A percentile compares a stretch with the other conserved stretches of the same genome.
These are phyloP conservation scores for Telmatochromis sp. DNA, from an alignment of 2,113 vertebrate genomes.

Conservation along the genomic window DNA sequence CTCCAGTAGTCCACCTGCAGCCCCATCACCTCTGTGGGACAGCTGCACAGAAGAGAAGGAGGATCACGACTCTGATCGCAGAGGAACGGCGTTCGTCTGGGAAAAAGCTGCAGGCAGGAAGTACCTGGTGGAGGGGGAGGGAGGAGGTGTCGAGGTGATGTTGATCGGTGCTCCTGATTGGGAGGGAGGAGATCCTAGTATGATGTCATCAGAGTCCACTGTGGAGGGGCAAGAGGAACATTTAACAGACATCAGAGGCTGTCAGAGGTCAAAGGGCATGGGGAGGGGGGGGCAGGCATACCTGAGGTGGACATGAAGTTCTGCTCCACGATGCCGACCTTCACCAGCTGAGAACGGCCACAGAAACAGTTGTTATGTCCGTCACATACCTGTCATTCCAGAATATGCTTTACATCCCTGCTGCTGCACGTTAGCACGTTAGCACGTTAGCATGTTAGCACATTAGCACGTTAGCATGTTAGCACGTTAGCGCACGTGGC, in stretches of 20 bases:
- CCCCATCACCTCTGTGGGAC: constrained; percentile 78
- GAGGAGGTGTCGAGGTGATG: constrained; percentile 64
- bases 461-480: rapidly evolving
- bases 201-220: constrained; percentile 83
- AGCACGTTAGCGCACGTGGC: background rate
- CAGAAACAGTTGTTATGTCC: background rate
- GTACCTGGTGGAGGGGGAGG: constrained; percentile 73
- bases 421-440: background rate
- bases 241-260: background rate
- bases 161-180: constrained; percentile 7
- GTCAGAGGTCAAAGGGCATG: background rate
- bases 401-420: rapidly evolving
- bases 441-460: rapidly evolving
- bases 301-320: constrained; percentile 67
- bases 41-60: constrained; percentile 52
- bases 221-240: background rate
- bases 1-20: constrained; percentile 88
- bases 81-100: background rate
- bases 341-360: constrained; percentile 64
- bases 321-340: constrained; percentile 83
- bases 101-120: background rate
- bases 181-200: constrained; percentile 40
- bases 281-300: background rate
- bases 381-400: background rate
- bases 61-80: background rate